phyloP scores from a whole-genome alignment of 1,140 invertebrate species.

The Lasaia peninsularis region DNA sequence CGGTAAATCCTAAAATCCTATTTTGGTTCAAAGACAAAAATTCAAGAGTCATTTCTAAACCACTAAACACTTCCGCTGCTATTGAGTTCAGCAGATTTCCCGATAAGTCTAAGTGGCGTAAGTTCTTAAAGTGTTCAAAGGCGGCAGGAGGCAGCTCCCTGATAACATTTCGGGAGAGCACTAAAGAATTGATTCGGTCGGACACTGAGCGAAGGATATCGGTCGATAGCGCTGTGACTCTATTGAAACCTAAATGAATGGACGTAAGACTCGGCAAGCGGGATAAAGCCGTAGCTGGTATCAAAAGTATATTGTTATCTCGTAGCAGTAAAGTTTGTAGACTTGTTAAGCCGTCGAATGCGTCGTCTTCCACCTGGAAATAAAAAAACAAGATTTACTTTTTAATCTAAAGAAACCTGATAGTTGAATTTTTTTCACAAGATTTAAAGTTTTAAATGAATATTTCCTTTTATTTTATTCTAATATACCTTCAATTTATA shows the following conservation, averaged over 20 bases:
- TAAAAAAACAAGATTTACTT: constrained; percentile 8
- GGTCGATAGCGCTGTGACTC: constrained; percentile 90
- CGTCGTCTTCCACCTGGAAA: constrained; percentile 89
- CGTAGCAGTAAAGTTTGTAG: constrained; percentile 88
- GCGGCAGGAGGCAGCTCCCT: constrained; percentile 88
- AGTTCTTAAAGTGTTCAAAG: constrained; percentile 86
- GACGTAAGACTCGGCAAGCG: constrained; percentile 84
- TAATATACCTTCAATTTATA: too few species aligned
- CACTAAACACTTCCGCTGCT: constrained; percentile 85
- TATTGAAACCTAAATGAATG: constrained; percentile 90
- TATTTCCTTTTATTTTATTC: too few species aligned
- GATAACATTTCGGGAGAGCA: constrained; percentile 90
- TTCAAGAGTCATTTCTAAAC: constrained; percentile 84
- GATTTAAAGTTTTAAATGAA: too few species aligned
- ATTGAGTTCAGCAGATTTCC: constrained; percentile 87
- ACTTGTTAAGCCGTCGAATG: constrained; percentile 87
- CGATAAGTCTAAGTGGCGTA: constrained; percentile 86
- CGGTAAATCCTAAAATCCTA: constrained; percentile 81
- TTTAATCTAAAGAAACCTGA: too few species aligned
- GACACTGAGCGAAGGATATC: constrained; percentile 84
- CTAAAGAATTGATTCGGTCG: constrained; percentile 80
- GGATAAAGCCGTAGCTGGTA: constrained; percentile 88
- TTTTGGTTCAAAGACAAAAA: constrained; percentile 88
- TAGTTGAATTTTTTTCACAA: too few species aligned
- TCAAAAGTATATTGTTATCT: constrained; percentile 91